Evolutionary conservation across 2,888 invertebrate genomes (phyloP), one percentile per base, ranked within the genome.

Genomic region (Cryptocheilus praepositus): DNA sequence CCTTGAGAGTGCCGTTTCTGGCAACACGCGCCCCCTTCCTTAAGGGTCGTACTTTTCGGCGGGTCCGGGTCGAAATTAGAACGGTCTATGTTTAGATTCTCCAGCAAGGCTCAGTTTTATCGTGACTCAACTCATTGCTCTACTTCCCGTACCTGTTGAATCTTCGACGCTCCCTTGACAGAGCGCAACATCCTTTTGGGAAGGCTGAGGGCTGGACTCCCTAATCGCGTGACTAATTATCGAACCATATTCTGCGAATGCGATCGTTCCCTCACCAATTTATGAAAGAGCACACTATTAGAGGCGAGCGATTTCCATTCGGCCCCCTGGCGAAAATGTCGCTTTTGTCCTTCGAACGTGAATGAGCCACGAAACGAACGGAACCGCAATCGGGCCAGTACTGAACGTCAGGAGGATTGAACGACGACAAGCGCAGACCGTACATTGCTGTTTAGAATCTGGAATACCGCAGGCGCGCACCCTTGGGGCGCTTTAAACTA

Each of bases 401-500:
- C 80, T 79, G 70, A 77, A 67, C 65, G 61, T 63, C 65, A 61
- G 61, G 44, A 59, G 55, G 66, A 49, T 36, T 36, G 36, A 36
- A 36, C 36, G 36, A 36, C 36, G 64, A 74, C 64, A 69, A 64
- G 66, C 68, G 67, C 76, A 55, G 67, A 55, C 61, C 60, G 63
- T 56, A 67, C 71, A 77, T 71, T 67, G 67, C 61, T 70, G 64
- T 71, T 70, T 71, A 53, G 74, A 77, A 75, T 72, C 72, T 69
- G 67, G 76, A 79, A 83, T 83, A 82, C 81, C 80, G 78, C 78
- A 83, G 80, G 85, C 83, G 83, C 83, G 81, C 79, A 74, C 77
- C 65, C 67, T 74, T 74, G 69, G 71, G 67, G 53, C 75, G 76
- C 71, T 81, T 79, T 64, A 76, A 75, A 70, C 68, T 70, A 25